phyloP scores from a whole-genome alignment of 2,888 invertebrate genomes.

The Cantharis lateralis region DNA sequence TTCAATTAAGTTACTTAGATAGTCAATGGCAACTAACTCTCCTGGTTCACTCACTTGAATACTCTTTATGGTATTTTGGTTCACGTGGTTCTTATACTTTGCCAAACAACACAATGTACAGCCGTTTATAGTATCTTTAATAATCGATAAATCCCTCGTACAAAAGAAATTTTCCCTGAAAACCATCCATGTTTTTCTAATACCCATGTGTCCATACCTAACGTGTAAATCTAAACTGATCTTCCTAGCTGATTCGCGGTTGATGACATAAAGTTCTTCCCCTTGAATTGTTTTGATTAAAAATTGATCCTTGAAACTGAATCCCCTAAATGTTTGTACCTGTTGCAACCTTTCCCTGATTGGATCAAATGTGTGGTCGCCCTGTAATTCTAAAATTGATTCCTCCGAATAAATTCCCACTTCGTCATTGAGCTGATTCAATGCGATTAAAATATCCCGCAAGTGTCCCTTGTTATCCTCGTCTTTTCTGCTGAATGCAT shows the following conservation, averaged over 20 bases:
- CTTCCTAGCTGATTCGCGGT: neutral
- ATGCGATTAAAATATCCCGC: neutral
- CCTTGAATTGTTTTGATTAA: neutral
- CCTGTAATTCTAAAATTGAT: neutral
- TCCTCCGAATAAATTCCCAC: neutral
- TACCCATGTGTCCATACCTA: conserved; percentile 1
- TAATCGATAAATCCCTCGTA: neutral
- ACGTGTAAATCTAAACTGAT: neutral
- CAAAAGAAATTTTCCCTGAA: neutral
- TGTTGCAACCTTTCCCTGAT: neutral
- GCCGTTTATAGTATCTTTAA: neutral
- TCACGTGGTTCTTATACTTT: conserved; percentile 1
- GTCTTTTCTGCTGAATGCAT: neutral
- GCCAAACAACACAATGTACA: conserved; percentile 2
- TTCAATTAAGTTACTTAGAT: neutral
- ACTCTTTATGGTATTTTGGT: neutral
- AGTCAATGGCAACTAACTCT: neutral
- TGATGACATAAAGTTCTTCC: neutral
- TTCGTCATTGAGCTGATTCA: neutral
- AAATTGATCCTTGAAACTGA: neutral
- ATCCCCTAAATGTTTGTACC: neutral
- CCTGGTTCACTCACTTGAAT: neutral
- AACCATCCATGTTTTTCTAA: conserved; percentile 3
- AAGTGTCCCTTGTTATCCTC: neutral
- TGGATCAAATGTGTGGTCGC: neutral